A percentile compares a stretch with the other conserved stretches of the same genome.
These are phyloP conservation scores for Alcis repandata DNA, from an alignment of 2,888 invertebrate genomes.

Conservation along the genomic window DNA sequence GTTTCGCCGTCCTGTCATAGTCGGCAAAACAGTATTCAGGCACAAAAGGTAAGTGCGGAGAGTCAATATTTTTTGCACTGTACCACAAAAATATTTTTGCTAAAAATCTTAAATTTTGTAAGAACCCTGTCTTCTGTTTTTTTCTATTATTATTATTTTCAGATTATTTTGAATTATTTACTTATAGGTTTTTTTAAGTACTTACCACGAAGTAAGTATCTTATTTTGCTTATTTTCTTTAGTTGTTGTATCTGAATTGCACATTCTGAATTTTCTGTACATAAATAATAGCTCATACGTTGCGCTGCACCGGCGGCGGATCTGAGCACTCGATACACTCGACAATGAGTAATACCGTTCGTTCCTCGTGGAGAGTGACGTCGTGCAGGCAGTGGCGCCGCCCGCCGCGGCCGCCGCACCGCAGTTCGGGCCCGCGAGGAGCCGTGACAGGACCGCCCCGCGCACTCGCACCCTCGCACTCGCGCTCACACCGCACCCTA, in stretches of 20 bases:
- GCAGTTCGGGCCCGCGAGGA: constrained; percentile 77
- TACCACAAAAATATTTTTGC: too few relatives aligned
- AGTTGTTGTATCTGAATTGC: background rate
- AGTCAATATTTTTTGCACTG: constrained; percentile 49
- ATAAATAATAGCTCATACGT: background rate
- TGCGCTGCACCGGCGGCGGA: constrained; percentile 5
- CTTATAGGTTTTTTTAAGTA: too few relatives aligned
- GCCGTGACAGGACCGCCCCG: constrained; percentile 73
- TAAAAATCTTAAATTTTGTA: too few relatives aligned
- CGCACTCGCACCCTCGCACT: constrained; percentile 56
- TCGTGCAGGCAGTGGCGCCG: constrained; percentile 67
- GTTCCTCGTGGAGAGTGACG: constrained; percentile 80
- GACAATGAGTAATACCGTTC: constrained; percentile 84
- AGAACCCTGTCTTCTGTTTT: too few relatives aligned
- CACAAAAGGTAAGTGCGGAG: constrained; percentile 53
- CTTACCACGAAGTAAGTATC: too few relatives aligned
- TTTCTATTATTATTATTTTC: too few relatives aligned
- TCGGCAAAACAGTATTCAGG: background rate
- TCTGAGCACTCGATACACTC: constrained; percentile 50
- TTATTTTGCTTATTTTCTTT: constrained; percentile 19
- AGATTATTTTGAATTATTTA: too few relatives aligned
- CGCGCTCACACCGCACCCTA: constrained; percentile 66
- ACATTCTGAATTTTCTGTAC: background rate
- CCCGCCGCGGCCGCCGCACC: constrained; percentile 53
- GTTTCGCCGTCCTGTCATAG: background rate